These are phyloP conservation scores for Drosophila neotestacea DNA, from an alignment of 2,888 invertebrate genomes.

Conservation along the genomic window DNA sequence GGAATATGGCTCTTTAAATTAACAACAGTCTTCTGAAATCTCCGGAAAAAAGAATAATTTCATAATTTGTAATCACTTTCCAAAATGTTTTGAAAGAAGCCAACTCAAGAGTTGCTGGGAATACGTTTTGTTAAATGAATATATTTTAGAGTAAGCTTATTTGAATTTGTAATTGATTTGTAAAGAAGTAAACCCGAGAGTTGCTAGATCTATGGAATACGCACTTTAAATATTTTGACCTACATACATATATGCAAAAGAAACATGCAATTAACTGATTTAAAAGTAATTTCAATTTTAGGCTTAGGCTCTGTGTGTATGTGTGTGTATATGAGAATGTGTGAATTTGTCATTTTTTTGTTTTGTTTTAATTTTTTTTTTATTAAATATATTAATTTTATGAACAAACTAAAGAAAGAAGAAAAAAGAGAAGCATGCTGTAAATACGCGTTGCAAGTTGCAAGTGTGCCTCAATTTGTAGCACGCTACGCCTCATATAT, in stretches of 20 bases:
- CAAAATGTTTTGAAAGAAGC: not conserved
- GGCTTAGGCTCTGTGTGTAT: not conserved
- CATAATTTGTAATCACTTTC: not conserved
- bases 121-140: no score
- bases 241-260: not conserved
- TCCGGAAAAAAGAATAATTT: not conserved
- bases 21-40: not conserved
- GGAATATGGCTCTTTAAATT: no score
- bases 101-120: no score
- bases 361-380: not conserved
- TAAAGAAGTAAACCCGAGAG: not conserved
- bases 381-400: not conserved
- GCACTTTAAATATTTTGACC: not conserved
- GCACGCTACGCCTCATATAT: conserved; percentile 4
- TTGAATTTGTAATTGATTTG: no score
- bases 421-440: not conserved
- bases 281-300: not conserved
- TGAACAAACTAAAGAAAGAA: not conserved
- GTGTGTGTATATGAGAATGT: not conserved
- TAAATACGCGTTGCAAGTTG: conserved; percentile 7
- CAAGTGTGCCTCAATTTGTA: conserved; percentile 3
- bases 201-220: not conserved
- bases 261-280: not conserved
- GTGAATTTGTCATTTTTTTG: not conserved
- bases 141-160: no score